Base-by-base conservation (phyloP, 2,113 vertebrate genomes). In the Thryonomys swinderianus region DNA sequence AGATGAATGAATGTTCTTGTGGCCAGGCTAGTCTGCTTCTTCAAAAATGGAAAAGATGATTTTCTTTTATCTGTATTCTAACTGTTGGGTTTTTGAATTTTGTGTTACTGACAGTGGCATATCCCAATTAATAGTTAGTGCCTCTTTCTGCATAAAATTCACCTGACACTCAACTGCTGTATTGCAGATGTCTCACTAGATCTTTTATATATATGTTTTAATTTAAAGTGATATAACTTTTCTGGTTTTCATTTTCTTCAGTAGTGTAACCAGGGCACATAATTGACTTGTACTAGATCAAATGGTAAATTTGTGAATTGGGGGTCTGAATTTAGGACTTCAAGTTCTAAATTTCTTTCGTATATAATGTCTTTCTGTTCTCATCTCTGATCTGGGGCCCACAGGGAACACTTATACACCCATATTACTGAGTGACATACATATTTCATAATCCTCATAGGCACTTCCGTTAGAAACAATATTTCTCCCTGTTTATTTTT, bases 261-360 rank as follows among this genome's bases (percentile, higher is more conserved):
- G 42, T 84, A 67, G 1, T 16, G 16, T 83, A 76, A 61, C 48
- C 59, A 87, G 71, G 57, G 57, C 25, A 53, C 73, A 48, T 67
- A 67, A 88, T 42, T 79, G 45, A 79, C 34, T 87, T 88, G 25
- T 62, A 20, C 30, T 69, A 89, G 37, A 62, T 78, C 74, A 90
- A 85, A 51, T 32, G 88, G 5, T 91, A 90, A 78, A 30, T 96
- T 86, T 91, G 84, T 79, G 45, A 96, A 81, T 23, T 84, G 45
- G 64, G 51, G 80, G 17, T 85, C 69, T 91, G 48, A 86, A 82
- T 94, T 83, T 91, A 95, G 66, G 95, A 88, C 48, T 82, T 80
- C 18, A 6, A 51, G 32, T 78, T 96, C 37, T 88, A 85, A 90
- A 59, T 73, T 86, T 61, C 64, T 30, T 53, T 55, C 30, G 40